phyloP scores from a whole-genome alignment of 2,113 vertebrate genomes.

The Tinamus guttatus region DNA sequence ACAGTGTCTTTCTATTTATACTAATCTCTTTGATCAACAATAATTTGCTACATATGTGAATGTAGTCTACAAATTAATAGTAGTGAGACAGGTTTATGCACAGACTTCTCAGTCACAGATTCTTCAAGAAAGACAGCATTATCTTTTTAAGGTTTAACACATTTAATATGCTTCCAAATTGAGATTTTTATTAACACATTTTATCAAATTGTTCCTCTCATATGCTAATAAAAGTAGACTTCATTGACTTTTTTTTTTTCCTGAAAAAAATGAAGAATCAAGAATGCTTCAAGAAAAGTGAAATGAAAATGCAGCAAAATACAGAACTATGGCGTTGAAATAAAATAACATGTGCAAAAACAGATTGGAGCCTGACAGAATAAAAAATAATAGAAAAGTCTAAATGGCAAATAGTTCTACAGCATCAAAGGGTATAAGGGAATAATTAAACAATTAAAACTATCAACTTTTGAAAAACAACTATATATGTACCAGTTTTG shows the following conservation, averaged over 20 bases:
- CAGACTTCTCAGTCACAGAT: background rate
- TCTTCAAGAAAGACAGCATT: background rate
- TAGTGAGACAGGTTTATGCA: background rate
- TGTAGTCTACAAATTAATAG: background rate
- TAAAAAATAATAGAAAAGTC: background rate
- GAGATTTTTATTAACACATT: background rate
- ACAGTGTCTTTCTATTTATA: background rate
- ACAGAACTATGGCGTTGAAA: background rate
- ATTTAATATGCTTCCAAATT: background rate
- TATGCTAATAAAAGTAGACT: background rate
- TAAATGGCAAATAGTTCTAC: background rate
- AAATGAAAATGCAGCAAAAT: background rate
- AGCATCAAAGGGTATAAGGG: too few species aligned
- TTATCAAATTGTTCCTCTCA: background rate
- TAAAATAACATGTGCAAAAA: background rate
- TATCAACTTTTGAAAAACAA: background rate
- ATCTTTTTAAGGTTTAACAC: background rate
- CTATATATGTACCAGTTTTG: background rate
- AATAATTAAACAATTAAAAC: background rate
- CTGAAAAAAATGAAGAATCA: background rate
- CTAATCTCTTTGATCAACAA: background rate
- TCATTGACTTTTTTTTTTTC: background rate
- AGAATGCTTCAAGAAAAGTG: background rate
- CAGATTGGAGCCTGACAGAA: background rate
- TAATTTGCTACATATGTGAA: background rate